Conservation (phyloP, 53 echinoderm and acorn worm genomes). For the Luidia sarsii region DNA sequence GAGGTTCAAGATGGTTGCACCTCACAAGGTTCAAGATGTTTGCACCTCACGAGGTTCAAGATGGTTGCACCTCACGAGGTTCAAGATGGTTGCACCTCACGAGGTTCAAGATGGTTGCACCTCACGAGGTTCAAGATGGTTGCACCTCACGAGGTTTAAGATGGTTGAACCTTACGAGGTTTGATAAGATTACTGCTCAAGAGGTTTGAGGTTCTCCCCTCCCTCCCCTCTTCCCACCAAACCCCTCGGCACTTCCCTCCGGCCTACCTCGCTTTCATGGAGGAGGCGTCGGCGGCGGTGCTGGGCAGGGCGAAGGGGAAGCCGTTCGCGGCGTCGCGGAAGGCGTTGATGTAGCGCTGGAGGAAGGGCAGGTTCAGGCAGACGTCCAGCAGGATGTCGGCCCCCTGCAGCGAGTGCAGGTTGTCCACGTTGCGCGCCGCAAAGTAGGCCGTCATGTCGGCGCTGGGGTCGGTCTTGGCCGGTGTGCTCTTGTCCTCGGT, state of each 20-base stretch:
- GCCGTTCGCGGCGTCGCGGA: slow-evolving; percentile 87
- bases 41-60: too few species aligned
- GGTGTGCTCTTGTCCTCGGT: slow-evolving; percentile 36
- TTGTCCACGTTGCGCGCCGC: slow-evolving; percentile 94
- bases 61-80: too few species aligned
- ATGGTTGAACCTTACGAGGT: too few species aligned
- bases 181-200: too few species aligned
- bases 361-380: slow-evolving; percentile 95
- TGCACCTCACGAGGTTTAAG: too few species aligned
- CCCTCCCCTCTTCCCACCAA: too few species aligned
- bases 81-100: too few species aligned
- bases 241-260: neutral
- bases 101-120: too few species aligned
- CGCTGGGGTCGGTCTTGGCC: slow-evolving; percentile 49
- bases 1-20: too few species aligned
- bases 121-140: too few species aligned
- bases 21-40: too few species aligned
- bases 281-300: slow-evolving; percentile 67
- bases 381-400: slow-evolving; percentile 88
- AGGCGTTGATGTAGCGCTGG: slow-evolving; percentile 91
- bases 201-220: too few species aligned
- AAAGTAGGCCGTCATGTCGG: slow-evolving; percentile 70
- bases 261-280: slow-evolving; percentile 84
- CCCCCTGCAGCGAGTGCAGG: slow-evolving; percentile 81
- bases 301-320: slow-evolving; percentile 80